Evolutionary conservation across 2,797 vertebrate species (phyloP), one percentile per base, ranked within the genome.

Genomic region (Erpetoichthys calabaricus): DNA sequence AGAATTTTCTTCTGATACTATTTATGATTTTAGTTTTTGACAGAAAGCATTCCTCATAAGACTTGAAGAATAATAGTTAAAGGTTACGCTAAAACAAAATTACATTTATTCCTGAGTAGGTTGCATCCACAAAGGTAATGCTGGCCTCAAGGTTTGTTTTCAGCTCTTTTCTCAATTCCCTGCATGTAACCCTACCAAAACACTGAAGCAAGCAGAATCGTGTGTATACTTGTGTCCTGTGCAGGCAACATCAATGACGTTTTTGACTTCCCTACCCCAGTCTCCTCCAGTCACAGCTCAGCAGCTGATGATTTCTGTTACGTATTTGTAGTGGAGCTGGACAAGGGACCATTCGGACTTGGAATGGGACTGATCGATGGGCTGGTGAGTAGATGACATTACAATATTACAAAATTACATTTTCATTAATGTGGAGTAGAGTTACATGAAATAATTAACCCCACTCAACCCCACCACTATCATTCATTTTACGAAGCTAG

Each of bases 311-410:
- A 91, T 70, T 89, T 91, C 73, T 91, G 89, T 88, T 89, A 86
- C 45, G 82, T 94, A 71, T 95, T 95, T 61, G 81, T 87, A 84
- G 92, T 97, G 85, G 94, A 98, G 74, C 82, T 98, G 77, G 90
- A 92, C 73, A 89, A 92, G 52, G 94, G 94, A 66, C 92, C 92
- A 44, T 86, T 86, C 0, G 94, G 94, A 67, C 84, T 98, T 63
- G 94, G 94, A 7, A 95, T 98, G 92, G 94, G 94, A 73, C 89
- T 97, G 67, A 95, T 97, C 0, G 94, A 98, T 0, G 94, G 94
- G 43, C 77, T 94, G 87, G 94, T 98, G 76, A 94, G 94, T 80
- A 25, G 3, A 9, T 5, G 59, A 8, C 9, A 7, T 45, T 45
- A 41, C n/a, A 7, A 7, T 25, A 25, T 25, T 25, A 25, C 25